phyloP scores from a whole-genome alignment of 2,113 vertebrate species.

The Daboia siamensis region DNA sequence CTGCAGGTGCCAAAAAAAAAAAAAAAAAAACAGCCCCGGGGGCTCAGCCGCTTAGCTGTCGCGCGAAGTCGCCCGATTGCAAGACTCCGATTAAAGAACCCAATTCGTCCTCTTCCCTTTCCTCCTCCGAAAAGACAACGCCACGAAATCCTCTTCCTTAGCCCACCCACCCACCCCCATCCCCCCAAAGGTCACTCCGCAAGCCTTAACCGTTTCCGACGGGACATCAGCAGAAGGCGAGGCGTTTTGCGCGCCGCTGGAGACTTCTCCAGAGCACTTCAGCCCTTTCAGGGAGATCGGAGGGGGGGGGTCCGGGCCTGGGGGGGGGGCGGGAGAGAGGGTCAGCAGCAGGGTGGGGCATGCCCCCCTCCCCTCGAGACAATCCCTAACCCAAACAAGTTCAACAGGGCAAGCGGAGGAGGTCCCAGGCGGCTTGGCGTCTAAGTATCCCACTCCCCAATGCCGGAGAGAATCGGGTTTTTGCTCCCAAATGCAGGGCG shows the following conservation, averaged over 20 bases:
- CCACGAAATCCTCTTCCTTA: background rate
- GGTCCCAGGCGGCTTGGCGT: background rate
- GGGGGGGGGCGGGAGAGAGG: background rate
- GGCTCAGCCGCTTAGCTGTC: background rate
- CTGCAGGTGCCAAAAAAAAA: background rate
- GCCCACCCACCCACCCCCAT: background rate
- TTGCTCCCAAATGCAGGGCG: background rate
- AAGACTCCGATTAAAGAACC: background rate
- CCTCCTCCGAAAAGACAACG: background rate
- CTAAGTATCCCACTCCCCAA: background rate
- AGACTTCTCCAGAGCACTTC: background rate
- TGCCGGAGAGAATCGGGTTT: background rate
- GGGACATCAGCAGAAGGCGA: background rate
- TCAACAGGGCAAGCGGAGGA: background rate
- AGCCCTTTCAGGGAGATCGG: background rate
- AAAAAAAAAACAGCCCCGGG: no score
- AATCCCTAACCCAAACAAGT: background rate
- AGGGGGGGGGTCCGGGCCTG: background rate
- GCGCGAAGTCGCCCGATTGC: background rate
- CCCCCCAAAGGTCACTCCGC: background rate
- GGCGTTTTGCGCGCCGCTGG: background rate
- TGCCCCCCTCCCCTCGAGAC: background rate
- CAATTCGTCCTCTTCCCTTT: background rate
- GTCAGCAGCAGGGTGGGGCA: background rate
- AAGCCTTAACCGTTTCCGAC: background rate